Evolutionary conservation across 1,140 invertebrate species (phyloP).

Genomic region (Drosophila arawakana): DNA sequence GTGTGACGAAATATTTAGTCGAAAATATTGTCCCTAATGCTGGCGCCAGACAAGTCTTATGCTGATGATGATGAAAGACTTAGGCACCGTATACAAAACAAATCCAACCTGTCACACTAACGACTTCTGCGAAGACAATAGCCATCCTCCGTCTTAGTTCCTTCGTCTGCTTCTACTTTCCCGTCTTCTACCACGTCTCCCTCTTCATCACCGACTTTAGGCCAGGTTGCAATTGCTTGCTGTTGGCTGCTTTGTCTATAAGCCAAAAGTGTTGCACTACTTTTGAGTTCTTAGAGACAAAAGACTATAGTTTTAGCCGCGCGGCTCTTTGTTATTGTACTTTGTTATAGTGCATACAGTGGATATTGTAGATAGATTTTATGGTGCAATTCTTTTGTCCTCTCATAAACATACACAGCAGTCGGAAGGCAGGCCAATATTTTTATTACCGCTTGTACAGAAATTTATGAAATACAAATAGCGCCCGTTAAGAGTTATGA

Average conservation of each 20-base stretch:
- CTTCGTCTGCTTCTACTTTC: background rate
- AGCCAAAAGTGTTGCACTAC: conserved; percentile 83
- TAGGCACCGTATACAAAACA: conserved; percentile 78
- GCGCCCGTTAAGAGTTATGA: conserved; percentile 76
- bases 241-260: conserved; percentile 57
- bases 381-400: conserved; percentile 81
- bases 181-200: too few relatives aligned
- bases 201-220: too few relatives aligned
- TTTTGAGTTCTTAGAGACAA: conserved; percentile 63
- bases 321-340: conserved; percentile 59
- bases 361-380: conserved; percentile 66
- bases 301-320: conserved; percentile 57
- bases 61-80: conserved; percentile 84
- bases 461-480: conserved; percentile 73
- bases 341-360: conserved; percentile 23
- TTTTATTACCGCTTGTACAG: conserved; percentile 68
- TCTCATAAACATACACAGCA: conserved; percentile 27
- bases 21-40: conserved; percentile 84
- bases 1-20: conserved; percentile 83
- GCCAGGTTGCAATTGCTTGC: conserved; percentile 10
- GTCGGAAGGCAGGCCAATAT: conserved; percentile 76
- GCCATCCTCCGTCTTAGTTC: conserved; percentile 30
- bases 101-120: conserved; percentile 84
- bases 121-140: conserved; percentile 84
- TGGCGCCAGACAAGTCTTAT: conserved; percentile 83